Evolutionary conservation across 2,113 vertebrate genomes (phyloP).

Genomic region (Manacus vitellinus): DNA sequence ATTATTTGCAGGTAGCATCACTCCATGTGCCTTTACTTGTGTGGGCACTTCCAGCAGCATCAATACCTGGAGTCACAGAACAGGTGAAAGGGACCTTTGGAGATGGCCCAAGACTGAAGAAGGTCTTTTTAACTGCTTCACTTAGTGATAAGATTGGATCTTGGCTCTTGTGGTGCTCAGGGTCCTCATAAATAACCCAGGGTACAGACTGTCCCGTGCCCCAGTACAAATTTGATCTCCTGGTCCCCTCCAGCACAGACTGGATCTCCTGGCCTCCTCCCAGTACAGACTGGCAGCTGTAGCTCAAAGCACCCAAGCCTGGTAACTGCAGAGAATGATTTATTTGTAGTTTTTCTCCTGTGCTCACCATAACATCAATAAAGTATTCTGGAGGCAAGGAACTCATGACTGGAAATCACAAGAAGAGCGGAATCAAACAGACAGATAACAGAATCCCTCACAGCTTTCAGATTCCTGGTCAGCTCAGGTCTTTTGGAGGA

Average conservation of each 20-base stretch:
- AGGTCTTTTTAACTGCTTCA: neutral
- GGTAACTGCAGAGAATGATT: neutral
- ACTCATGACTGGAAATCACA: neutral
- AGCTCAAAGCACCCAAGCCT: neutral
- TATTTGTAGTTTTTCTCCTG: neutral
- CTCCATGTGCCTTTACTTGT: neutral
- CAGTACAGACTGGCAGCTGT: neutral
- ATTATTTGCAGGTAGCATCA: neutral
- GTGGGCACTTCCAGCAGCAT: neutral
- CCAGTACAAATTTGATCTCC: neutral
- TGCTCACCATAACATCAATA: rapidly evolving
- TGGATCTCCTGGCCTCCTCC: neutral
- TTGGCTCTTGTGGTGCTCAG: neutral
- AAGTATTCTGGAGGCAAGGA: neutral
- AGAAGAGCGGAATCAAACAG: neutral
- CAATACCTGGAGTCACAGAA: neutral
- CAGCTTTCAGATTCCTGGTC: neutral
- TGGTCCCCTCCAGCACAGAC: neutral
- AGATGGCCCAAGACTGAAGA: rapidly evolving
- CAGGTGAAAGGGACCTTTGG: neutral
- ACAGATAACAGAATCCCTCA: neutral
- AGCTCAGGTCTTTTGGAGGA: neutral
- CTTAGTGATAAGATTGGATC: neutral
- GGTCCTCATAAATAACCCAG: neutral
- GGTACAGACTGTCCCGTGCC: neutral